Evolutionary conservation across 2,888 invertebrate genomes (phyloP), one percentile per base, ranked within the genome.

Genomic region (Anthophora plumipes): DNA sequence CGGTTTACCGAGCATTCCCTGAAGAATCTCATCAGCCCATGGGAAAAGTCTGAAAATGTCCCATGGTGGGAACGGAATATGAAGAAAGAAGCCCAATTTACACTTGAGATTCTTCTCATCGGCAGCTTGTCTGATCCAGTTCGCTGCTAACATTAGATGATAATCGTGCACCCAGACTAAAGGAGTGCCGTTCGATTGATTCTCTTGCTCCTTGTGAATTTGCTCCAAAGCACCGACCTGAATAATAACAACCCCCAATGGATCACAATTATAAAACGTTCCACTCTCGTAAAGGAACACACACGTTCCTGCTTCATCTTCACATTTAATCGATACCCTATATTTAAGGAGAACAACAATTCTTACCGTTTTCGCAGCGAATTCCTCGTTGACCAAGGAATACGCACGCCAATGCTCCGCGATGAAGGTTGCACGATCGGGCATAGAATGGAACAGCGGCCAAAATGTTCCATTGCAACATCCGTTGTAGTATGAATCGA

Each of bases 101-200:
- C 96, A 96, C 80, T 95, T 95, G 37, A 98, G 94, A 76, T 96
- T 95, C 87, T 96, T 96, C 89, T 97, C 97, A 89, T 97, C 97
- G 0, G 96, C 97, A 22, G 95, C 94, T 95, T 97, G 97, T 92
- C 98, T 95, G 85, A 98, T 96, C 96, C 97, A 97, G 93, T 97
- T 98, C 50, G 98, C 98, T 17, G 98, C 97, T 90, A 98, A 94
- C 98, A 98, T 98, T 22, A 98, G 95, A 92, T 98, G 98, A 92
- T 98, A 98, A 92, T 98, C 98, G 91, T 98, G 98, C 37, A 98
- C 96, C 98, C 98, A 98, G 3, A 98, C 96, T 75, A 98, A 95
- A 0, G 98, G 98, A 17, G 96, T 92, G 14, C 93, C 93, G 57
- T 91, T 93, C n/a, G 83, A 73, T 61, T 92, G 89, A 25, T 90